Percentiles rank a stretch among this genome's conserved stretches.
These are phyloP conservation scores for Sigmodon hispidus DNA, from an alignment of 2,113 vertebrate species.

Conservation along the genomic window DNA sequence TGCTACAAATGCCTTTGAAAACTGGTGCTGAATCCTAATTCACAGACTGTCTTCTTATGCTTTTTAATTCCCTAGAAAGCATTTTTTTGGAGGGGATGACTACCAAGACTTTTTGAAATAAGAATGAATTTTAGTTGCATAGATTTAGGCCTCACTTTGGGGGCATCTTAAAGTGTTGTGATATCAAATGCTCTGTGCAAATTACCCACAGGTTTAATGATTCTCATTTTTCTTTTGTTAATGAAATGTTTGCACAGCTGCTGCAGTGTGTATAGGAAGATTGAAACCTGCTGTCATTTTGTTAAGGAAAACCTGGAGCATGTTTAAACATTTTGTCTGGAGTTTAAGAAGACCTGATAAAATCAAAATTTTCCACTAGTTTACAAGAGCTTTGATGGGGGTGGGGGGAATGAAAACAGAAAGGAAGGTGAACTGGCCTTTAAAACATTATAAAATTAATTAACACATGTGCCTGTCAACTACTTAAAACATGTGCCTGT, in stretches of 20 bases:
- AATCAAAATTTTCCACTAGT: constrained; percentile 72
- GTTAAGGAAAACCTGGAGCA: constrained; percentile 76
- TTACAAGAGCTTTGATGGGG: constrained; percentile 52
- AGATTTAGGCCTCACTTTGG: constrained; percentile 81
- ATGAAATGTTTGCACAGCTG: constrained; percentile 83
- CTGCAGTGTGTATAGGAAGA: constrained; percentile 72
- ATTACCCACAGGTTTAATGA: constrained; percentile 68
- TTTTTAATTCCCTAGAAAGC: constrained; percentile 67
- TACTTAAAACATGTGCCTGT: background rate
- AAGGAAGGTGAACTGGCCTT: constrained; percentile 58
- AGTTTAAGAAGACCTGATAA: constrained; percentile 70
- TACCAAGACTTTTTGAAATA: constrained; percentile 63
- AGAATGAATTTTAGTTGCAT: constrained; percentile 71
- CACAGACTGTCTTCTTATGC: constrained; percentile 71
- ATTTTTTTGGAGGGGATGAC: constrained; percentile 66
- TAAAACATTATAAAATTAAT: background rate
- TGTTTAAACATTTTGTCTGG: constrained; percentile 79
- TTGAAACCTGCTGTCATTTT: constrained; percentile 81
- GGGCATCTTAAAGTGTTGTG: constrained; percentile 76
- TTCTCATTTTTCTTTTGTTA: constrained; percentile 80
- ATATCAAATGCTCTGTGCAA: constrained; percentile 70
- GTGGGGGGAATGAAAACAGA: background rate
- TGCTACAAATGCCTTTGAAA: constrained; percentile 64
- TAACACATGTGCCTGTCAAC: constrained; percentile 21
- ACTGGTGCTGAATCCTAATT: constrained; percentile 69